Percentiles rank a stretch among this genome's conserved stretches.
Conservation (phyloP, 2,797 vertebrate genomes). For the Limnodromus scolopaceus region DNA sequence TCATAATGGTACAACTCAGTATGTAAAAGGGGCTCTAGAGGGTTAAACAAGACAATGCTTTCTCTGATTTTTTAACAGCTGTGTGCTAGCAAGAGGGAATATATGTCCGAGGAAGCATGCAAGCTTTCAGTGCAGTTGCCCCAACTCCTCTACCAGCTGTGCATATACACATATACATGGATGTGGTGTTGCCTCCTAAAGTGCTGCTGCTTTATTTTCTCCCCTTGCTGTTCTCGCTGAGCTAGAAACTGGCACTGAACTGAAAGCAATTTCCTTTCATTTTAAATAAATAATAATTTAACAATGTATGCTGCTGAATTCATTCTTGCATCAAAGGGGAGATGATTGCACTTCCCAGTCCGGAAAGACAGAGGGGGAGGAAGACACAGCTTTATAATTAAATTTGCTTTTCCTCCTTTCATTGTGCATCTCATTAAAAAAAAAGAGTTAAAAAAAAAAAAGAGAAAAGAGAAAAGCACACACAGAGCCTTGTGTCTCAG, state of each 20-base stretch:
- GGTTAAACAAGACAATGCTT: neutral
- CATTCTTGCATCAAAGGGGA: neutral
- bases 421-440: neutral
- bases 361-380: neutral
- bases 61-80: neutral
- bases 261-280: conserved; percentile 40
- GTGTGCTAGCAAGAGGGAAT: neutral
- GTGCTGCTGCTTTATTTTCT: neutral
- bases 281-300: conserved; percentile 39
- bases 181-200: neutral
- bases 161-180: neutral
- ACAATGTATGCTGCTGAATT: neutral
- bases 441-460: neutral
- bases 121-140: neutral
- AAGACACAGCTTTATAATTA: neutral
- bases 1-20: neutral
- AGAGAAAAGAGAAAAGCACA: neutral
- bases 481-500: neutral
- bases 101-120: neutral
- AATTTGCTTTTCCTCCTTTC: conserved; percentile 37
- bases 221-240: neutral
- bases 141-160: neutral
- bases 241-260: neutral
- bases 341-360: neutral
- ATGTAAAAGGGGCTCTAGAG: neutral